Conservation (phyloP, 2,797 vertebrate genomes). For the Helarctos malayanus region DNA sequence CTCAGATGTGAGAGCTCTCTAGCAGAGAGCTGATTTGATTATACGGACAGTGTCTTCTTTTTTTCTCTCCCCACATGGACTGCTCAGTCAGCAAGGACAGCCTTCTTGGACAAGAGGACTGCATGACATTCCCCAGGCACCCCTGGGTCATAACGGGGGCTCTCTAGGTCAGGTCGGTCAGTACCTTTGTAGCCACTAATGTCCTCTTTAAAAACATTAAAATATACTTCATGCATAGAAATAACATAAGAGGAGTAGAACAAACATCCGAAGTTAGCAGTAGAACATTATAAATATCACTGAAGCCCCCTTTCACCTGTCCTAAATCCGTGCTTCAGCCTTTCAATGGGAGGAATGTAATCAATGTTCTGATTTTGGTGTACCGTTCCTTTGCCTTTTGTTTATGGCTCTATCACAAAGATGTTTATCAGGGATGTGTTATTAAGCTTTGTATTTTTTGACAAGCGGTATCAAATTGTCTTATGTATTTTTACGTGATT, state of each 20-base stretch:
- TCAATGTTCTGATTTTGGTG: background rate
- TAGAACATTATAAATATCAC: background rate
- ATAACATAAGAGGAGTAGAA: background rate
- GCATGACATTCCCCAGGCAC: background rate
- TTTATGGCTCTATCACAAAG: background rate
- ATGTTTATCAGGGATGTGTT: background rate
- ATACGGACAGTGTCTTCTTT: background rate
- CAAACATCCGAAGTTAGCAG: background rate
- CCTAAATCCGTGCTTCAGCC: background rate
- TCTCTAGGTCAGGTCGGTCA: background rate
- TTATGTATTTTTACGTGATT: background rate
- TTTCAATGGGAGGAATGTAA: background rate
- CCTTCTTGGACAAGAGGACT: background rate
- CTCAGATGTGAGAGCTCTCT: background rate
- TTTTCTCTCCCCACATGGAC: background rate
- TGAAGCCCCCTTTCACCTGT: background rate
- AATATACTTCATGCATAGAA: background rate
- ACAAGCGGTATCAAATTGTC: background rate
- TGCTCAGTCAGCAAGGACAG: background rate
- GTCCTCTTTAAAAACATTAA: constrained; percentile 19
- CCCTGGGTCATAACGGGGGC: background rate
- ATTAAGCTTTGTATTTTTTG: background rate
- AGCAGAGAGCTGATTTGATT: background rate
- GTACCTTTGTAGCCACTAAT: background rate
- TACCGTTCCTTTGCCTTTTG: background rate